Conservation (phyloP, 92 coral and sea anemone species). For the Zoanthus sansibaricus region DNA sequence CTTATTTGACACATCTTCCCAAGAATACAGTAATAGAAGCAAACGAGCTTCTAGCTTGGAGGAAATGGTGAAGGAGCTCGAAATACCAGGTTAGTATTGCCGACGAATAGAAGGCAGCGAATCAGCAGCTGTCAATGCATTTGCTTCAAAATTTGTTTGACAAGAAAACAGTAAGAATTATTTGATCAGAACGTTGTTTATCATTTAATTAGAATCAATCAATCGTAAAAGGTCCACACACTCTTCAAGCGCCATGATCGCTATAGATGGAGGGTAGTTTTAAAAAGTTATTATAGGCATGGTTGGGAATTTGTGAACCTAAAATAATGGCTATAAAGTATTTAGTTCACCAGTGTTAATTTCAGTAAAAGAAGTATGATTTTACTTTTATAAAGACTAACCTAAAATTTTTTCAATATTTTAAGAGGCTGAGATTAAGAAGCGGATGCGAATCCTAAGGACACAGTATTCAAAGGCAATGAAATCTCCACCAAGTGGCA, state of each 20-base stretch:
- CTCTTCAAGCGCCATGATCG: constrained; percentile 35
- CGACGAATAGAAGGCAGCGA: constrained; percentile 36
- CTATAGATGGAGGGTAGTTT: constrained; percentile 28
- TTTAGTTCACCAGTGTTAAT: constrained; percentile 34
- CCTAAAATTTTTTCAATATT: constrained; percentile 17
- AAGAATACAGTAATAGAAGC: constrained; percentile 30
- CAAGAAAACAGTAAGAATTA: constrained; percentile 32
- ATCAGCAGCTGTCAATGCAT: constrained; percentile 35
- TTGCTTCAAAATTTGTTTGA: constrained; percentile 32
- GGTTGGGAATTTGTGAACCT: constrained; percentile 38
- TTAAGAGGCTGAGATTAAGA: constrained; percentile 36
- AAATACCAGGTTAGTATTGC: constrained; percentile 39
- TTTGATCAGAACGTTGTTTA: constrained; percentile 19
- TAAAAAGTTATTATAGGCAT: constrained; percentile 32
- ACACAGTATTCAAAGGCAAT: constrained; percentile 32
- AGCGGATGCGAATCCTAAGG: constrained; percentile 28
- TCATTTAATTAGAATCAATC: constrained; percentile 10
- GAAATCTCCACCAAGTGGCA: constrained; percentile 46
- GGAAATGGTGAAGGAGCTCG: constrained; percentile 48
- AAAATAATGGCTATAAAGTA: constrained; percentile 32
- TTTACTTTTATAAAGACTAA: constrained; percentile 28
- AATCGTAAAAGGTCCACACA: constrained; percentile 29
- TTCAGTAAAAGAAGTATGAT: constrained; percentile 22
- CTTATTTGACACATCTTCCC: constrained; percentile 44
- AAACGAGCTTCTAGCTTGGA: constrained; percentile 46